phyloP scores from a whole-genome alignment of 2,113 vertebrate species.

The Bungarus multicinctus region DNA sequence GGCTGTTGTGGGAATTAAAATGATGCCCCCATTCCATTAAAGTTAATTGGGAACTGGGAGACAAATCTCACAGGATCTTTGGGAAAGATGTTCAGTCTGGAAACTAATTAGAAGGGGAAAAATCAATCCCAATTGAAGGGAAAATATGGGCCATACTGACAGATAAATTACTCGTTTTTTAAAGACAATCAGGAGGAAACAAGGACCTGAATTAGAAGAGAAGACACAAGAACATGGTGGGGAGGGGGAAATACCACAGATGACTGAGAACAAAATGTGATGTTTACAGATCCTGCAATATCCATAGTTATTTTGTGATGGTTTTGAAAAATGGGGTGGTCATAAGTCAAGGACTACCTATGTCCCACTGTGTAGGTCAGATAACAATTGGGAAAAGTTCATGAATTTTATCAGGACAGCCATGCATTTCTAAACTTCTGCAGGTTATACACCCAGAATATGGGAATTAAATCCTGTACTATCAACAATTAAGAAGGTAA shows the following conservation, averaged over 20 bases:
- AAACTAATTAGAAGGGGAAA: slow-evolving; percentile 2
- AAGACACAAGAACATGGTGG: background rate
- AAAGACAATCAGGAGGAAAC: background rate
- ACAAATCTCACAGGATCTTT: background rate
- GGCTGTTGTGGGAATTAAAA: background rate
- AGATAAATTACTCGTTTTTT: background rate
- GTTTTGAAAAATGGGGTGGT: no score
- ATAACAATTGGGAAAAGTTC: background rate
- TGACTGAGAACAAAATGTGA: no score
- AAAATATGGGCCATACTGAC: background rate
- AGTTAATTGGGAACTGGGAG: background rate
- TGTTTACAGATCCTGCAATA: no score
- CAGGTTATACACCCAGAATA: background rate
- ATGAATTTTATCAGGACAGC: background rate
- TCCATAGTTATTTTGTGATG: no score
- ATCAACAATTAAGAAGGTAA: no score
- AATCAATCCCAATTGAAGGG: background rate
- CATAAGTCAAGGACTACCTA: background rate
- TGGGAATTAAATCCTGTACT: background rate
- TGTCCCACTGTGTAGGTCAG: background rate
- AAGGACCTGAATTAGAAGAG: background rate
- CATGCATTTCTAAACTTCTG: background rate
- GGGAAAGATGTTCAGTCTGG: background rate
- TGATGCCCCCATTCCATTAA: background rate
- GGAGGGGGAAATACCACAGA: no score